Percentiles rank a stretch among this genome's conserved stretches.
These are phyloP conservation scores for Drosophila nasuta DNA, from an alignment of 1,140 invertebrate species.

Conservation along the genomic window DNA sequence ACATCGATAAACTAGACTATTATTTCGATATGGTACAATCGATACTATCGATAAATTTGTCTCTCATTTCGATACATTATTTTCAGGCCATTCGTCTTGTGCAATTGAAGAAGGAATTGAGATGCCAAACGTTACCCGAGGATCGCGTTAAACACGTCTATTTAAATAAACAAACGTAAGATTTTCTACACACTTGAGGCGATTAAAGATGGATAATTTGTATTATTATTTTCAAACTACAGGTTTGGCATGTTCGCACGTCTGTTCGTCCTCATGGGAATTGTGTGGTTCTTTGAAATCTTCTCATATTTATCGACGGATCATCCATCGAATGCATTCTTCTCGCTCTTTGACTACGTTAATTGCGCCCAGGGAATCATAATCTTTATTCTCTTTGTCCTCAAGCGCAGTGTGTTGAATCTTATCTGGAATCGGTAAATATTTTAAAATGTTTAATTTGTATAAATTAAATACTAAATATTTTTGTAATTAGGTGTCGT, in stretches of 20 bases:
- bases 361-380: constrained; percentile 86
- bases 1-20: too few relatives aligned
- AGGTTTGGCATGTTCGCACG: constrained; percentile 89
- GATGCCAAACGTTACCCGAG: not conserved
- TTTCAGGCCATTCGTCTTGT: constrained; percentile 82
- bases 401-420: constrained; percentile 62
- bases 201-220: not conserved
- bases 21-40: too few relatives aligned
- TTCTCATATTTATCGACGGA: constrained; percentile 69
- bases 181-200: not conserved
- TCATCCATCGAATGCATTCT: constrained; percentile 75
- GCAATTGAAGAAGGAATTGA: constrained; percentile 85
- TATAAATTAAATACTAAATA: not conserved
- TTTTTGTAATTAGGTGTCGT: constrained; percentile 35
- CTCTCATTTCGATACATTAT: not conserved
- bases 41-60: too few relatives aligned
- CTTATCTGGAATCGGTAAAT: constrained; percentile 62
- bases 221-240: constrained; percentile 24
- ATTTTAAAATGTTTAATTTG: not conserved
- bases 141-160: constrained; percentile 7
- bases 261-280: constrained; percentile 90
- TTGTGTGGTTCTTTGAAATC: constrained; percentile 90
- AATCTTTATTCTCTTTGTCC: constrained; percentile 87
- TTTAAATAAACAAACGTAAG: constrained; percentile 53
- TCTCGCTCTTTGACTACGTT: constrained; percentile 85